Evolutionary conservation across 2,888 invertebrate species (phyloP).

Genomic region (Masnerella sp.): DNA sequence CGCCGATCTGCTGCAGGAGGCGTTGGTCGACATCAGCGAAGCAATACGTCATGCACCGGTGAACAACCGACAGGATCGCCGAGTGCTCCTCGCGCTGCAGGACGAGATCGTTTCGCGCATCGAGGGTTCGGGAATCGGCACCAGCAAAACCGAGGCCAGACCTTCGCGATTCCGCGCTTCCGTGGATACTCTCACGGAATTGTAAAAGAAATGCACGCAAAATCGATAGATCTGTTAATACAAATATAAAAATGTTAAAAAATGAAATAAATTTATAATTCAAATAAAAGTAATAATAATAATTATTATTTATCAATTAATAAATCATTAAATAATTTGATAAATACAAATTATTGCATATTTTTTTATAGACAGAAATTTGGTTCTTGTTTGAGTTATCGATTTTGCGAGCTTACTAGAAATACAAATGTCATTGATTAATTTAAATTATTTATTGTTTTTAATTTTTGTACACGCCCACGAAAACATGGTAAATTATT

Average conservation of each 20-base stretch:
- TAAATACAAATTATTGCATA: too few relatives aligned
- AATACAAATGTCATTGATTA: constrained; percentile 36
- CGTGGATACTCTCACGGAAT: constrained; percentile 74
- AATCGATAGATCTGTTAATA: constrained; percentile 28
- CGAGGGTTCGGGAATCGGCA: constrained; percentile 71
- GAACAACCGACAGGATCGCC: constrained; percentile 85
- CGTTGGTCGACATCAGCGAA: constrained; percentile 89
- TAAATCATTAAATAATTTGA: too few relatives aligned
- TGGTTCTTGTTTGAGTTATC: not conserved
- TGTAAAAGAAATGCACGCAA: constrained; percentile 62
- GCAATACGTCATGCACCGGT: constrained; percentile 85
- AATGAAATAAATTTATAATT: too few relatives aligned
- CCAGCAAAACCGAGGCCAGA: constrained; percentile 67
- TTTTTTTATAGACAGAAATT: constrained; percentile 9
- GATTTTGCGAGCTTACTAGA: constrained; percentile 31
- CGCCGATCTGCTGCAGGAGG: constrained; percentile 84
- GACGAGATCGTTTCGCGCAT: constrained; percentile 83
- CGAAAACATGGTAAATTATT: constrained; percentile 25
- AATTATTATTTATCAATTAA: too few relatives aligned
- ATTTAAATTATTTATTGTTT: constrained; percentile 56
- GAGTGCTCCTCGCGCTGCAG: constrained; percentile 85
- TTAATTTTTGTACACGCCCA: constrained; percentile 14
- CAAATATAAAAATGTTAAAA: too few relatives aligned
- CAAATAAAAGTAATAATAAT: too few relatives aligned
- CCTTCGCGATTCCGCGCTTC: constrained; percentile 71